Evolutionary conservation across 2,113 vertebrate genomes (phyloP), one percentile per base, ranked within the genome.

Genomic region (Charina bottae): DNA sequence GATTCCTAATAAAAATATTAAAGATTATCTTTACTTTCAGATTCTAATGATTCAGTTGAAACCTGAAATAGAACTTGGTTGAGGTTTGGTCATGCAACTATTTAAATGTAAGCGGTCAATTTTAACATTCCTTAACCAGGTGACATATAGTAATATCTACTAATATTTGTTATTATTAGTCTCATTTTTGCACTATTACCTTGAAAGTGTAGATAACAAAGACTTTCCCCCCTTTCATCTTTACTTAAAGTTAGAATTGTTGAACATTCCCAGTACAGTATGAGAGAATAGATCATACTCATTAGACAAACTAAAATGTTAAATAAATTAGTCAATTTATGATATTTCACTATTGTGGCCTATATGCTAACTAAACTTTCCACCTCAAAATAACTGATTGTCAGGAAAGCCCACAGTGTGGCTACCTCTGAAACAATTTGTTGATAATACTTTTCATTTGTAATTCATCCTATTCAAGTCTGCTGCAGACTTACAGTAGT

Each of bases 391-490:
- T 90, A 90, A 90, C 49, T 49, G 49, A 49, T 49, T 49, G 5
- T 49, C 49, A 49, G 49, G 49, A 49, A 49, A 49, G 49, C 49
- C 49, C 4, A 49, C 49, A 49, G 49, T 58, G 55, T 83, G n/a
- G 58, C n/a, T 42, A 90, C 56, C 68, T 83, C 53, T 83, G 78
- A 33, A 56, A 58, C 55, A 26, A 58, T 15, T 90, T 58, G 64
- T 90, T 90, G 72, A 83, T 58, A 15, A 54, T 83, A 33, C 33
- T 90, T 83, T 62, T 64, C 17, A 90, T 90, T 46, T 85, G 49
- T 90, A 90, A 85, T 85, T 33, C 58, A 90, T 91, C 21, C 83
- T 60, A 37, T 21, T 91, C 59, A 54, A 37, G 28, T 64, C 83
- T 54, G 59, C 64, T 19, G 33, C 58, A 55, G 83, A 91, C 49